Evolutionary conservation across 2,113 vertebrate genomes (phyloP), one percentile per base, ranked within the genome.

Genomic region (Hydrolagus affinis): DNA sequence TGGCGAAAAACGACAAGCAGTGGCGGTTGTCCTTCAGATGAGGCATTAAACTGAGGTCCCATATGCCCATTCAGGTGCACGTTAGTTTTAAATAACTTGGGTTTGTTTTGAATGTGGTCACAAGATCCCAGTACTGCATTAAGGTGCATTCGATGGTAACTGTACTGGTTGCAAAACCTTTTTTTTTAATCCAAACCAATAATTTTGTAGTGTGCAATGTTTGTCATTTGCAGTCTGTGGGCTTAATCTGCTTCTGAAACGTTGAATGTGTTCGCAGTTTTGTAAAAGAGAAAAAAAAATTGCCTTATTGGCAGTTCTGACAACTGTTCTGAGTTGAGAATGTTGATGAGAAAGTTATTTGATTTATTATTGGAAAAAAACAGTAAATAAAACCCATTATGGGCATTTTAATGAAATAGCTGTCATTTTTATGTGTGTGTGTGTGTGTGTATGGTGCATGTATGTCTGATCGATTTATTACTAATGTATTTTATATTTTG

Each of bases 221-320:
- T 30, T 83, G 60, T 68, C 66, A 64, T 66, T 30, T 68, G 8
- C 28, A 83, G 28, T 66, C 66, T 30, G 64, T 32, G 66, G 30
- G 66, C 64, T 64, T 80, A 66, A 80, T 62, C 15, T 17, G 14
- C 77, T 19, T 28, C 64, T 80, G 77, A 80, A 80, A 80, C 62
- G 25, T 83, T 83, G 23, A 68, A 62, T 66, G 78, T 11, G 19
- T 83, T 83, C 77, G 66, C 66, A 44, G 44, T 44, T 44, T 44
- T 44, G 44, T 44, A 30, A 83, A 83, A 83, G 30, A 83, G 30
- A 68, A 28, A 83, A 66, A 68, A 83, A 68, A 83, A 66, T 83
- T 83, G 32, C 62, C 28, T 83, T 83, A 64, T 83, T 83, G 78
- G 62, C 78, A 83, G 78, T 68, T 83, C 62, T 83, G 78, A 83